Evolutionary conservation across 2,113 vertebrate genomes (phyloP), one percentile per base, ranked within the genome.

Genomic region (Apistogramma diplotaenia): DNA sequence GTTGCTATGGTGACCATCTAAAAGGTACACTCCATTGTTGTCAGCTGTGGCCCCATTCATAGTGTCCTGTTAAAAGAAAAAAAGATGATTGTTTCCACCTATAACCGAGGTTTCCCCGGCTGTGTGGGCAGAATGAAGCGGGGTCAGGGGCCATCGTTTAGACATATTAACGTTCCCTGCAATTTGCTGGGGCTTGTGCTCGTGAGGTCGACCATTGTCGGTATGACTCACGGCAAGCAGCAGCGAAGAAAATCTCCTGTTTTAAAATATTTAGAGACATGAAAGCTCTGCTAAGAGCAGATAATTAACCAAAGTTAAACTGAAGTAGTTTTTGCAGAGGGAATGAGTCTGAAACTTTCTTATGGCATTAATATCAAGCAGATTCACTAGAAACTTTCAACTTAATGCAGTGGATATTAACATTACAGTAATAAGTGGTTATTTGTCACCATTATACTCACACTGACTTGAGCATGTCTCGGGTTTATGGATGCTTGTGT

Each of bases 1-100:
- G 92, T 94, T 93, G 86, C 89, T 84, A 91, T 95, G 83, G 93
- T 25, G 80, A 95, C 92, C 87, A 88, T 86, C 89, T 91, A 83
- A 94, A 93, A 94, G 93, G 90, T 93, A 91, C 88, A 87, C 91
- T 92, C 91, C 93, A 94, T 94, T 94, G 93, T 95, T 92, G 91
- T 93, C 86, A 89, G 88, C 84, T 15, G 86, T 94, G 91, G 91
- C 92, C 92, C 91, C 90, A 87, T 94, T 93, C 87, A 91, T 85
- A 72, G 82, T 54, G 85, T 82, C 87, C 84, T 54, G 73, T 81
- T 86, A 43, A 87, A 70, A 86, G 54, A 56, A 54, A 56, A 54
- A 46, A 71, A 85, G 82, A 71, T 76, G 74, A 88, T 82, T 83
- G 82, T 88, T 60, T 84, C 72, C 40, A 70, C 77, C 77, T 78